phyloP scores from a whole-genome alignment of 2,797 vertebrate species.

The Harpagifer antarcticus region DNA sequence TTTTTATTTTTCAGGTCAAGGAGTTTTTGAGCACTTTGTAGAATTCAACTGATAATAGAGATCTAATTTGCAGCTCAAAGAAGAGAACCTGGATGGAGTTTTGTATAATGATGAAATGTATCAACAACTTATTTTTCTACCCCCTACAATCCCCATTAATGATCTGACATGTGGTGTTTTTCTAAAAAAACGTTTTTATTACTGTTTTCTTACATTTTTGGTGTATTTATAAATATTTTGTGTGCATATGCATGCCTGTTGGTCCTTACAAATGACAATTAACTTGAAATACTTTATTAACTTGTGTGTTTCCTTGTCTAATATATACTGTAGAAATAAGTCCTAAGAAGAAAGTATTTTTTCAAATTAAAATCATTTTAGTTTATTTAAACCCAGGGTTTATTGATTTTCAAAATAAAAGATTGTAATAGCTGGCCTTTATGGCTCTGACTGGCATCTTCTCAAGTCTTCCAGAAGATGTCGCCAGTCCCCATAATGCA shows the following conservation, averaged over 20 bases:
- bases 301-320: background rate
- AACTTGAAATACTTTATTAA: slow-evolving; percentile 20
- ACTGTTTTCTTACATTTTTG: background rate
- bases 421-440: background rate
- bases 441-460: background rate
- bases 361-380: too few species aligned
- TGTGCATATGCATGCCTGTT: slow-evolving; percentile 9
- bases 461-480: slow-evolving; percentile 51
- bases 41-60: slow-evolving; percentile 19
- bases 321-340: background rate
- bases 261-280: slow-evolving; percentile 28
- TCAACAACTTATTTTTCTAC: background rate
- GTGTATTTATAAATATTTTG: slow-evolving; percentile 50
- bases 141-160: background rate
- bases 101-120: slow-evolving; percentile 7
- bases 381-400: background rate
- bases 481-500: slow-evolving; percentile 25
- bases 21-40: slow-evolving; percentile 91
- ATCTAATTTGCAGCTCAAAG: rapidly evolving
- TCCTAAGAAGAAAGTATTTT: background rate
- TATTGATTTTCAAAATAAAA: background rate
- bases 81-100: background rate
- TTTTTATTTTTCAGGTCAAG: slow-evolving; percentile 87
- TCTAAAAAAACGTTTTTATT: background rate
- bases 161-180: background rate